Evolutionary conservation across 2,888 invertebrate genomes (phyloP), one percentile per base, ranked within the genome.

Genomic region (Cantharis lateralis): DNA sequence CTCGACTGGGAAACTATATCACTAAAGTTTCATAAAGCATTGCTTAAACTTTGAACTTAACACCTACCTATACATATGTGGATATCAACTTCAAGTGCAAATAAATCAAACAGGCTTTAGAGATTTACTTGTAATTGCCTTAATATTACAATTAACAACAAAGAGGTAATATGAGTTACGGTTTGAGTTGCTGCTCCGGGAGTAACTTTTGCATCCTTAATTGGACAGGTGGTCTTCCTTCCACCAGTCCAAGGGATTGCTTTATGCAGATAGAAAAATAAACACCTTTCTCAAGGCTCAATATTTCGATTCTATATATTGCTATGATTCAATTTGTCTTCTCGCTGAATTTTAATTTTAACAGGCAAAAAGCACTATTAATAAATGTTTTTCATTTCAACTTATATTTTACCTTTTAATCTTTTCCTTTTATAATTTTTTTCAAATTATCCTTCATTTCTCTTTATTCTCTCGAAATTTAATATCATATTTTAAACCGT

Each of bases 61-160:
- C 73, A 73, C 73, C 73, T 68, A 73, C 62, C 62, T 69, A 24
- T 73, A 68, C 68, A 68, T 73, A 69, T 69, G 73, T 62, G 73
- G 69, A 73, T 62, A 68, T 69, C 68, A 20, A 48, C 48, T 48
- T 48, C 48, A 48, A 48, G 48, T 48, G n/a, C 9, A 48, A 48
- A 48, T 48, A 48, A 48, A 48, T 48, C 48, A 48, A 48, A 48
- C n/a, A n/a, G 48, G 48, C 48, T 48, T 48, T 48, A n/a, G 48
- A 48, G 48, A 48, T 48, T 48, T 48, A 7, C 48, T 48, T 48
- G 48, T 48, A 48, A 48, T 48, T 48, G 48, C 48, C 5, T 2
- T 48, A 48, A 48, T 48, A 48, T 48, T 48, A 48, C 48, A 48
- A 48, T 48, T 48, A 48, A 48, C 48, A 48, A 48, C 48, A 48